phyloP scores from a whole-genome alignment of 2,888 invertebrate species.

The Oconnorella tubifera region DNA sequence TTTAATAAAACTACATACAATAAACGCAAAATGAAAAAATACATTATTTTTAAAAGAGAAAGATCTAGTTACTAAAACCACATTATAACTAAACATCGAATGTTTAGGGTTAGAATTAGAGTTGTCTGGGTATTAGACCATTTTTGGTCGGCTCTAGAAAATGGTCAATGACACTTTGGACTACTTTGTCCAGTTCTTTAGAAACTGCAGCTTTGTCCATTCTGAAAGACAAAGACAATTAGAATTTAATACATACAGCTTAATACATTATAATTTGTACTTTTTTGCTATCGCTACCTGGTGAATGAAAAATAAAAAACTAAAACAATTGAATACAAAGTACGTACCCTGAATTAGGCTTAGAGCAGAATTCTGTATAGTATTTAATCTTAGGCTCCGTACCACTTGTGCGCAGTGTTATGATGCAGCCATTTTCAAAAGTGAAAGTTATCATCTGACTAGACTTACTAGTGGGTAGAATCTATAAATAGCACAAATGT shows the following conservation, averaged over 20 bases:
- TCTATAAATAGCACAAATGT: conserved; percentile 44
- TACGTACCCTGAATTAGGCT: conserved; percentile 42
- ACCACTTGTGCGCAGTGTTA: conserved; percentile 90
- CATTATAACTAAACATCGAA: too few species aligned
- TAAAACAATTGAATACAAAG: too few species aligned
- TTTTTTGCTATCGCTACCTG: neutral
- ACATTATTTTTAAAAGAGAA: too few species aligned
- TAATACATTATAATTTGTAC: neutral
- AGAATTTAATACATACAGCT: neutral
- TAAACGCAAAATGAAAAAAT: too few species aligned
- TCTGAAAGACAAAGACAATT: conserved; percentile 60
- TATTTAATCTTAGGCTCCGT: conserved; percentile 99
- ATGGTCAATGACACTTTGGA: conserved; percentile 72
- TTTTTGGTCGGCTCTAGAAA: conserved; percentile 76
- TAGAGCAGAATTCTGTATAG: conserved; percentile 70
- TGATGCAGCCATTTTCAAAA: conserved; percentile 78
- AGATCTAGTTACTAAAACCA: too few species aligned
- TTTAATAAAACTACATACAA: too few species aligned
- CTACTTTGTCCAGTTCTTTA: conserved; percentile 68
- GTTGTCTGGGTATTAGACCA: conserved; percentile 58
- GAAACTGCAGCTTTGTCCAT: conserved; percentile 65
- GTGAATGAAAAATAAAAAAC: neutral
- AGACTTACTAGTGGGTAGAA: conserved; percentile 58
- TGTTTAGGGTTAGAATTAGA: too few species aligned
- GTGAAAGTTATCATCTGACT: conserved; percentile 92